These are phyloP conservation scores for Dendroctonus valens DNA, from an alignment of 1,140 invertebrate species.

Conservation along the genomic window DNA sequence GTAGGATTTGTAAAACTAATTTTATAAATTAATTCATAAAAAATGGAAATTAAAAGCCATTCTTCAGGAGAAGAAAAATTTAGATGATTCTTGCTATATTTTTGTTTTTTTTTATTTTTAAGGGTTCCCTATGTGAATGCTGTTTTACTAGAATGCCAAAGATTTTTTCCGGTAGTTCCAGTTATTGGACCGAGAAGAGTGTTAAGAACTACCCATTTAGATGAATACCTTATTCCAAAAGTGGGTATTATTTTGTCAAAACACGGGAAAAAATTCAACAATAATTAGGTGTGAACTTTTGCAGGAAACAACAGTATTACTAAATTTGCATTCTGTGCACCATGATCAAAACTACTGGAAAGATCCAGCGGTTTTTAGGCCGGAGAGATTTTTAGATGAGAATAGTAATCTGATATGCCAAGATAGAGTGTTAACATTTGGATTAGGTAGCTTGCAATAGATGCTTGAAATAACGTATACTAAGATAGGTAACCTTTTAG, in stretches of 20 bases:
- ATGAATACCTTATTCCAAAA: constrained; percentile 58
- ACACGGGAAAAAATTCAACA: neutral
- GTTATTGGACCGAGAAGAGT: constrained; percentile 65
- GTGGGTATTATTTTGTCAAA: constrained; percentile 45
- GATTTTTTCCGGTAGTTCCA: constrained; percentile 59
- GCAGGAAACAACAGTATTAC: constrained; percentile 59
- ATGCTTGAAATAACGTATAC: neutral
- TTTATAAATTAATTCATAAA: too few species aligned
- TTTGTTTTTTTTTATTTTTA: constrained; percentile 11
- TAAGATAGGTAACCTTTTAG: constrained; percentile 50
- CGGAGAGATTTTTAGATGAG: constrained; percentile 67
- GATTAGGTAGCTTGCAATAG: constrained; percentile 58
- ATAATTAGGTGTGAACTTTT: constrained; percentile 1
- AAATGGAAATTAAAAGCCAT: too few species aligned
- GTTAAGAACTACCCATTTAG: too few species aligned
- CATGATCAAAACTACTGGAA: constrained; percentile 67
- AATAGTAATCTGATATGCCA: constrained; percentile 58
- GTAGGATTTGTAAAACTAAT: too few species aligned
- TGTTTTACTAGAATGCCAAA: constrained; percentile 60
- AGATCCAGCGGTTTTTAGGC: constrained; percentile 66
- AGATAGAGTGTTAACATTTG: constrained; percentile 68
- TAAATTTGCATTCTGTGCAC: constrained; percentile 67
- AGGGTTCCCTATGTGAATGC: constrained; percentile 57
- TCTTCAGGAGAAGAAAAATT: too few species aligned
- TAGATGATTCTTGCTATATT: too few species aligned